Base-by-base conservation (phyloP, 2,797 vertebrate genomes). In the Thalassophryne amazonica region DNA sequence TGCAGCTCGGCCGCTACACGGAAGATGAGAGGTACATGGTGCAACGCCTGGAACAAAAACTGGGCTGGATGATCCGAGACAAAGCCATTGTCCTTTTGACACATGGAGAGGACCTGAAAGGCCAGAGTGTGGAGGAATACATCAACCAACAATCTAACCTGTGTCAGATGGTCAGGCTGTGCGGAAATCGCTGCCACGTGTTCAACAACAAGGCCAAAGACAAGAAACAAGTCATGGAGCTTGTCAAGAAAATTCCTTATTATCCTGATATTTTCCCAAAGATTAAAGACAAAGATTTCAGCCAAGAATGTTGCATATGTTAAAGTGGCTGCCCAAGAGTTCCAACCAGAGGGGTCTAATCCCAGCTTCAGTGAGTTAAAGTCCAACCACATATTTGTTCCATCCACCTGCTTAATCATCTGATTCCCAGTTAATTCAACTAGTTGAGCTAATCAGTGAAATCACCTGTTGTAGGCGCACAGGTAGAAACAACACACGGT, bases 81-180 rank as follows among this genome's bases (percentile, higher is more conserved):
- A 22, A 7, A 4, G 55, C 52, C 2, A 1, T 55, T 1, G 3
- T 73, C 8, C 27, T 74, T 27, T 19, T 74, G 34, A 74, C 65
- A 2, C 50, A 55, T 1, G 23, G 32, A 25, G 60, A 66, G 0
- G 49, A 69, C 3, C 43, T 52, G 23, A 14, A 14, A 14, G 23
- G 7, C n/a, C n/a, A n/a, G 8, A 11, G 0, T 2, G 9, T 17
- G 12, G 0, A 4, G 0, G 0, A 3, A 0, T 40, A 3, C 12
- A 12, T 70, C 0, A 0, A 3, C 0, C 0, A 0, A 1, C 0
- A 21, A 3, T 0, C 0, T 10, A 1, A 0, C 19, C 60, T 73
- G 2, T 6, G 2, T 4, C 0, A 6, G 1, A 21, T 60, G 7
- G 0, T 25, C 4, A 0, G 18, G 1, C 1, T 3, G 7, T 74